Conservation (phyloP, 1,140 invertebrate genomes). For the Sipha flava region DNA sequence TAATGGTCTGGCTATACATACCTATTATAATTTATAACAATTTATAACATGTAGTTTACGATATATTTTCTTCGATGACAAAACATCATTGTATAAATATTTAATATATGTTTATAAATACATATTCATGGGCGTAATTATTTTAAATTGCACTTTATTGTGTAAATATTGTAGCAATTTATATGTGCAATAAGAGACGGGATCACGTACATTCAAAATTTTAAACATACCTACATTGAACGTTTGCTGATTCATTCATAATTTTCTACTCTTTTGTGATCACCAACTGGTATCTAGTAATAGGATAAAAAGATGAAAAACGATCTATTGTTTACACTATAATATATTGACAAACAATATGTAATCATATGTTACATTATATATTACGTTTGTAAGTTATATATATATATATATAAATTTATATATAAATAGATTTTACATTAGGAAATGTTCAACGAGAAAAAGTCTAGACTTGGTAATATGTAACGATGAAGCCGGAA, state of each 20-base stretch:
- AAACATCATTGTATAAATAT: not conserved
- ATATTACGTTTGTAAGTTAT: not conserved
- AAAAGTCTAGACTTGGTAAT: not conserved
- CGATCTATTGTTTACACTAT: slow-evolving; percentile 22
- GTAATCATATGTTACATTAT: not conserved
- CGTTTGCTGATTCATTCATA: slow-evolving; percentile 31
- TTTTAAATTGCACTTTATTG: slow-evolving; percentile 9
- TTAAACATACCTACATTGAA: not conserved
- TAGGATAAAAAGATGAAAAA: slow-evolving; percentile 15
- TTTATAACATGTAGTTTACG: not conserved
- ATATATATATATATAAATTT: not conserved
- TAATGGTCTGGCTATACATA: not conserved
- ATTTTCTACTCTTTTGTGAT: slow-evolving; percentile 31
- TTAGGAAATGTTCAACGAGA: not conserved
- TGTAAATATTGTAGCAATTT: slow-evolving; percentile 16
- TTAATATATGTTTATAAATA: not conserved
- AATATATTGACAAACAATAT: slow-evolving; percentile 24
- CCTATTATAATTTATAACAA: not conserved
- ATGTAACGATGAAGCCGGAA: not conserved
- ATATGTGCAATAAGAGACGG: not conserved
- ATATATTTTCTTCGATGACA: not conserved
- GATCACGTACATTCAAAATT: not conserved
- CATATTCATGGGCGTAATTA: not conserved
- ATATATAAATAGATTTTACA: not conserved
- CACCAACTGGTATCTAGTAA: not conserved